phyloP scores from a whole-genome alignment of 2,113 vertebrate genomes.

The Arizona elegans region DNA sequence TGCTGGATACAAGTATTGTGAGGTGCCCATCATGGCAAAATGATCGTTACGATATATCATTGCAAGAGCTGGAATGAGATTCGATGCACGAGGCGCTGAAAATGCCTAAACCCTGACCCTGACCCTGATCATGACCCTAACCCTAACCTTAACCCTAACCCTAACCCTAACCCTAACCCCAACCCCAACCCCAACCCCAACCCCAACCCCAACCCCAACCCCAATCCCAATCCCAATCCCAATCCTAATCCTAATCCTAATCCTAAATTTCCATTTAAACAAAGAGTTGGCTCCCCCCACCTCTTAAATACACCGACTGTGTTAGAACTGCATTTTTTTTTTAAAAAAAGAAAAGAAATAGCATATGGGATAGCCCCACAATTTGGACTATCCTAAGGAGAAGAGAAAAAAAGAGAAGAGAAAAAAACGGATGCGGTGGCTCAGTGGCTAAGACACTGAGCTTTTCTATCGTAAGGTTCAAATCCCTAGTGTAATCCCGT shows the following conservation, averaged over 20 bases:
- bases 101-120: neutral
- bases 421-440: no score
- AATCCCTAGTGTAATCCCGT: no score
- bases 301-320: neutral
- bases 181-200: no score
- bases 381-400: neutral
- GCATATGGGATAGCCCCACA: neutral
- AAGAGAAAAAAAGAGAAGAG: neutral
- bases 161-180: no score
- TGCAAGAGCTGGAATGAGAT: neutral
- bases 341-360: neutral
- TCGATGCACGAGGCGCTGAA: neutral
- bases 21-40: neutral
- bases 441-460: no score
- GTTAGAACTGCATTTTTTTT: neutral
- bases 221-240: no score
- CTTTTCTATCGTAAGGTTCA: no score
- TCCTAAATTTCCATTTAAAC: neutral
- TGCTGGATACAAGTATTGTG: neutral
- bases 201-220: no score
- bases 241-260: no score
- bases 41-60: neutral
- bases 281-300: neutral
- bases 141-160: no score
- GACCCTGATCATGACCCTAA: no score